A percentile compares a stretch with the other conserved stretches of the same genome.
These are phyloP conservation scores for Manis crassicaudata DNA, from an alignment of 2,797 vertebrate species.

Conservation along the genomic window DNA sequence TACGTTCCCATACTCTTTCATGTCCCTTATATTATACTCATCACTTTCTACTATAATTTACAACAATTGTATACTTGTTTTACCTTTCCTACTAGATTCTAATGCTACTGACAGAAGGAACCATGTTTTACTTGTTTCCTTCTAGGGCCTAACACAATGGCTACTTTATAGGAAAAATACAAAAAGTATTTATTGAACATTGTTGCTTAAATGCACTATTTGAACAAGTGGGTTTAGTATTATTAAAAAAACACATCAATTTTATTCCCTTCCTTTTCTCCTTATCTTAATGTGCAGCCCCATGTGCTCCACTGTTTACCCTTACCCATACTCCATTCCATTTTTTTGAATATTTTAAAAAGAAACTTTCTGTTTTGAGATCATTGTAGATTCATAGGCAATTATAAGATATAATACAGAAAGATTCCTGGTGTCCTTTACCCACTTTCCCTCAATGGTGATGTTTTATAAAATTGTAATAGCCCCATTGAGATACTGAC, in stretches of 20 bases:
- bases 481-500: not conserved
- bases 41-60: not conserved
- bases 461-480: not conserved
- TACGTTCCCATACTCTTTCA: not conserved
- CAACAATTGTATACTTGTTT: not conserved
- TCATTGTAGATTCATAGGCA: not conserved
- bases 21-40: not conserved
- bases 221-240: not conserved
- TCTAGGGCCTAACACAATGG: not conserved
- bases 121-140: not conserved
- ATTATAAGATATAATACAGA: not conserved
- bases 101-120: not conserved
- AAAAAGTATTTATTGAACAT: not conserved
- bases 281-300: not conserved
- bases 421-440: not conserved
- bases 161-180: not conserved
- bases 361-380: not conserved
- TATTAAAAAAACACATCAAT: not conserved
- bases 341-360: not conserved
- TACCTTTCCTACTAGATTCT: not conserved
- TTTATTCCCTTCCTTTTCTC: constrained; percentile 1
- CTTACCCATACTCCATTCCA: not conserved
- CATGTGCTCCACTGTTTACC: not conserved
- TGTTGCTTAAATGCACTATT: not conserved
- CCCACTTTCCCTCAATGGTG: not conserved